Conservation (phyloP, 2,113 vertebrate species). For the Megaleporinus macrocephalus region DNA sequence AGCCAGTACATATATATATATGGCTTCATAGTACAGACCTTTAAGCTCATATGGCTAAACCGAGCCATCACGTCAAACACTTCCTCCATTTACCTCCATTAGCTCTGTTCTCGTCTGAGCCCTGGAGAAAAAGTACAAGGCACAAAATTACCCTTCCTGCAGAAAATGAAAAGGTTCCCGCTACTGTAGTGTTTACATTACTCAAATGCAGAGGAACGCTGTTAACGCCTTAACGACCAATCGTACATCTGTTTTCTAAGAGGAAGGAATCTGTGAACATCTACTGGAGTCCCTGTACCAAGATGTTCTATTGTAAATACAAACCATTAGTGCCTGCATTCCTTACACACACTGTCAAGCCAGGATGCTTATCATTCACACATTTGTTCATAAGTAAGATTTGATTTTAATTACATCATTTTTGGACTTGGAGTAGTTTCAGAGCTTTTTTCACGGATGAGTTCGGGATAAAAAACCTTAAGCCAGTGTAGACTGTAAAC, state of each 20-base stretch:
- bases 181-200: slow-evolving; percentile 30
- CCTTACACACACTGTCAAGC: background rate
- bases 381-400: no score
- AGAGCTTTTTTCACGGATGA: no score
- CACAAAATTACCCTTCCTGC: slow-evolving; percentile 47
- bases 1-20: no score
- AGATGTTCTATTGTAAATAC: background rate
- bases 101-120: slow-evolving; percentile 63
- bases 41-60: no score
- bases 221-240: background rate
- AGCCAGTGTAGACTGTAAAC: no score
- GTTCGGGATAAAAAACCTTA: no score
- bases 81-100: slow-evolving; percentile 74
- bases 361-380: no score
- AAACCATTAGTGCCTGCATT: background rate
- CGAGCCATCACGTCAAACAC: slow-evolving; percentile 66
- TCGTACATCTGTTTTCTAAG: background rate
- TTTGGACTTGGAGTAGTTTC: background rate
- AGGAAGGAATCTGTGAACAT: background rate
- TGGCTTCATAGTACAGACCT: no score
- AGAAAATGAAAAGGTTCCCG: slow-evolving; percentile 68
- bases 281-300: background rate
- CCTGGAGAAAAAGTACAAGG: slow-evolving; percentile 64
- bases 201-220: background rate
- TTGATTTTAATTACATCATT: background rate